Base-by-base conservation (phyloP, 2,888 invertebrate species). In the Trichopoda pennipes region DNA sequence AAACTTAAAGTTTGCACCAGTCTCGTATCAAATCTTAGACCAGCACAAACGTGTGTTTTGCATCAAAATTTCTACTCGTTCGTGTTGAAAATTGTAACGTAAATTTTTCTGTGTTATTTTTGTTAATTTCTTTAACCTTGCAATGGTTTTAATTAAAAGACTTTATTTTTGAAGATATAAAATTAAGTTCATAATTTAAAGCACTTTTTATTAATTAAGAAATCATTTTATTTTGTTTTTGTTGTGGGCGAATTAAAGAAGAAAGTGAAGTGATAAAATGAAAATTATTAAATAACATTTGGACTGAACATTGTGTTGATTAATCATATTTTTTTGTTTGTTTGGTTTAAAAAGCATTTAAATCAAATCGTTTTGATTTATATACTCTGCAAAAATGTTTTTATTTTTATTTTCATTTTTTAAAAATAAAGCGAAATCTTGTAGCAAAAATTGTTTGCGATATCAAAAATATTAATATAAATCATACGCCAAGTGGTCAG, bases 1-100 rank as follows among this genome's bases (percentile, higher is more conserved):
- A 28, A 55, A 61, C 44, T 32, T 32, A 9, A 28, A 73, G 42
- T 21, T 68, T 73, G 66, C 72, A 69, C 56, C 72, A 81, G 81
- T 82, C 79, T 79, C 51, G 58, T 63, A 42, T 51, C n/a, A 79
- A 72, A 76, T 79, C 79, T 75, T 75, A 60, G 35, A 32, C 49
- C 72, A 35, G 66, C 72, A 79, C 49, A 70, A 63, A 75, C 79
- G 82, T 79, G 68, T 44, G 56, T 72, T 44, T 44, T 44, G 2
- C n/a, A 17, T 49, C 2, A 49, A 49, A 49, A 9, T 49, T 49
- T 49, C 17, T 21, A 56, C 47, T 70, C 47, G 55, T 63, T 55
- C 19, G 21, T n/a, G 4, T 63, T 47, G 23, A 60, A 44, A 28
- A 64, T 23, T 64, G 28, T 42, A 72, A 32, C 44, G 64, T 78